Evolutionary conservation across 2,888 invertebrate genomes (phyloP).

Genomic region (Drosophila paucipuncta): DNA sequence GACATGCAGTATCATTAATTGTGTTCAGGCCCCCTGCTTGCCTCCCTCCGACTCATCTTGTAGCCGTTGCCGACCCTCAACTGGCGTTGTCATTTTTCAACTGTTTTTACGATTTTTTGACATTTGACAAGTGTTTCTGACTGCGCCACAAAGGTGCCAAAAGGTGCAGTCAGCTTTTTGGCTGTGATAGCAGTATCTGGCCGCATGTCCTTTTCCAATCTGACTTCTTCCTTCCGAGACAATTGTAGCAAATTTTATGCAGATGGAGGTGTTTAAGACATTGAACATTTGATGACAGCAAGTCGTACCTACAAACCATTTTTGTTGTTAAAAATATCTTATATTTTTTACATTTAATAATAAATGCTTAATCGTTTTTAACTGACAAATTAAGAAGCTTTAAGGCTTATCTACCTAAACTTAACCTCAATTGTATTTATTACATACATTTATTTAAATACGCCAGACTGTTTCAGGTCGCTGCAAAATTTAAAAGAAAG

Average conservation of each 20-base stretch:
- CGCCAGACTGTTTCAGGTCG: neutral
- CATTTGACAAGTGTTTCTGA: slow-evolving; percentile 76
- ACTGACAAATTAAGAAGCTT: neutral
- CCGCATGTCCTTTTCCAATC: slow-evolving; percentile 36
- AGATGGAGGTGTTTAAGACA: slow-evolving; percentile 41
- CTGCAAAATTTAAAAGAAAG: neutral
- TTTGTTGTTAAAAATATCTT: neutral
- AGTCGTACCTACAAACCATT: neutral
- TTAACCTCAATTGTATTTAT: neutral
- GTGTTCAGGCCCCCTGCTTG: slow-evolving; percentile 30
- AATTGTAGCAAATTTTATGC: slow-evolving; percentile 35
- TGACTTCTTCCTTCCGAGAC: slow-evolving; percentile 31
- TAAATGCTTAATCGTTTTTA: neutral
- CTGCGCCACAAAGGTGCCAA: slow-evolving; percentile 67
- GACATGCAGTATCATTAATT: slow-evolving; percentile 84
- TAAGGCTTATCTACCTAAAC: neutral
- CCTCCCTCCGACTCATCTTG: neutral
- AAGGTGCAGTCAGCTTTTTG: slow-evolving; percentile 44
- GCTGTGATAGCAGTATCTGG: slow-evolving; percentile 6
- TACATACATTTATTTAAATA: neutral
- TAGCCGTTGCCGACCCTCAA: slow-evolving; percentile 23
- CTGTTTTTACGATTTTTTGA: slow-evolving; percentile 66
- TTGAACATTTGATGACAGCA: neutral
- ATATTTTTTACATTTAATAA: neutral
- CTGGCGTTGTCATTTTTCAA: slow-evolving; percentile 73